Evolutionary conservation across 1,140 invertebrate species (phyloP).

Genomic region (Diorhabda elongata): DNA sequence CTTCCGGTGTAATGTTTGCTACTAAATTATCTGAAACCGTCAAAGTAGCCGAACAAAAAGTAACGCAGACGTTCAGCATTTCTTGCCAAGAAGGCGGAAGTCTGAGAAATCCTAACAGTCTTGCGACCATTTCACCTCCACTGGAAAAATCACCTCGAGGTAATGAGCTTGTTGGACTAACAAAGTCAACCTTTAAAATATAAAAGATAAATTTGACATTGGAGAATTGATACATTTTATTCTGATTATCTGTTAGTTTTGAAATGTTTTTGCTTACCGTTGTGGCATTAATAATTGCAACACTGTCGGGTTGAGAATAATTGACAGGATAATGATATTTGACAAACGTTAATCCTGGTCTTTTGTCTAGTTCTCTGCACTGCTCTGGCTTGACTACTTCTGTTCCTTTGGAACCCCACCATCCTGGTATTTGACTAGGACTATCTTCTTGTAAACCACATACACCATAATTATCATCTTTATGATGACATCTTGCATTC

Average conservation of each 20-base stretch:
- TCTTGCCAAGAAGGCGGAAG: constrained; percentile 70
- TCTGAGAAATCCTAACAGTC: constrained; percentile 74
- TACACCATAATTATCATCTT: constrained; percentile 78
- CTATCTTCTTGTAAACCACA: constrained; percentile 73
- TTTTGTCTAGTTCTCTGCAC: constrained; percentile 73
- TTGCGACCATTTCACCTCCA: constrained; percentile 68
- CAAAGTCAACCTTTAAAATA: constrained; percentile 59
- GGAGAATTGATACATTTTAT: too few species aligned
- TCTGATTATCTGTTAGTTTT: background rate
- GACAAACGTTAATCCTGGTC: constrained; percentile 84
- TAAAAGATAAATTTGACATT: background rate
- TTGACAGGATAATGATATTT: constrained; percentile 84
- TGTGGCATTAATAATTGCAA: constrained; percentile 79
- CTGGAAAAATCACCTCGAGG: constrained; percentile 54
- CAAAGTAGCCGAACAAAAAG: constrained; percentile 61
- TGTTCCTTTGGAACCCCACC: constrained; percentile 83
- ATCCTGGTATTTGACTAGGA: constrained; percentile 71
- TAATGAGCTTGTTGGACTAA: constrained; percentile 56
- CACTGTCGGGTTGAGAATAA: constrained; percentile 79
- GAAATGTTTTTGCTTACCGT: constrained; percentile 47
- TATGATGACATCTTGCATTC: constrained; percentile 83
- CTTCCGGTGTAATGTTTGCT: constrained; percentile 64
- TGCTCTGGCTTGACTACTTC: constrained; percentile 72
- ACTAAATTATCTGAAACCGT: constrained; percentile 52
- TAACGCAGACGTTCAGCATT: constrained; percentile 68